Evolutionary conservation across 2,113 vertebrate genomes (phyloP).

Genomic region (Hippolais icterina): DNA sequence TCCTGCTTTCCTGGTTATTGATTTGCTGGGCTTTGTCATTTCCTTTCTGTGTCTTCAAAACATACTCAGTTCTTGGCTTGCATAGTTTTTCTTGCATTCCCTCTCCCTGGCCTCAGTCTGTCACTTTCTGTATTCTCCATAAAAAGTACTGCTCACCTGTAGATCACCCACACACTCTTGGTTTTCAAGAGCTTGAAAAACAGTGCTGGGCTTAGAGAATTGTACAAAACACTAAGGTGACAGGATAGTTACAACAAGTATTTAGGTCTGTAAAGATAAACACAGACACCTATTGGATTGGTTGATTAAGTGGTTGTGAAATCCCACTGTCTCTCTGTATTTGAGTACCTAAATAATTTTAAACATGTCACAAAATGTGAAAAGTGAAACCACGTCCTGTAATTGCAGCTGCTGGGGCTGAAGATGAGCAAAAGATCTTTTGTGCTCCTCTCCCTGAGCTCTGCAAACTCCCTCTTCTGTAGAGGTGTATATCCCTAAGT

Average conservation of each 20-base stretch:
- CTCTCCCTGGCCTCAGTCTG: not conserved
- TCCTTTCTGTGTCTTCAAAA: not conserved
- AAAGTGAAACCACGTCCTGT: not conserved
- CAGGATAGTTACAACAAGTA: not conserved
- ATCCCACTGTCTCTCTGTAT: not conserved
- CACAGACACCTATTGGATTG: not conserved
- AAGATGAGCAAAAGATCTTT: not conserved
- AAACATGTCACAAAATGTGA: not conserved
- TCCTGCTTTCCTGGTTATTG: not conserved
- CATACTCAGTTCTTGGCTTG: not conserved
- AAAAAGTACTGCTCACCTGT: not conserved
- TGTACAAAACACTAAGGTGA: not conserved
- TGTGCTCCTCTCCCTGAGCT: not conserved
- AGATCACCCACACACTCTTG: not conserved
- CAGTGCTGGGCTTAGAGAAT: not conserved
- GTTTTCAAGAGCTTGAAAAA: not conserved
- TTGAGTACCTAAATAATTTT: not conserved
- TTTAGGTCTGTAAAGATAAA: not conserved
- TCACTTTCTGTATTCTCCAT: not conserved
- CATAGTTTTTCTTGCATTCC: not conserved
- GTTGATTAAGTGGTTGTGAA: not conserved
- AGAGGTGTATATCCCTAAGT: not conserved
- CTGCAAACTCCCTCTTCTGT: not conserved
- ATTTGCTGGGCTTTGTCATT: not conserved
- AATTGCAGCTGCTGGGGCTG: not conserved